These are phyloP conservation scores for Prorops nasuta DNA, from an alignment of 1,140 invertebrate genomes.

Conservation along the genomic window DNA sequence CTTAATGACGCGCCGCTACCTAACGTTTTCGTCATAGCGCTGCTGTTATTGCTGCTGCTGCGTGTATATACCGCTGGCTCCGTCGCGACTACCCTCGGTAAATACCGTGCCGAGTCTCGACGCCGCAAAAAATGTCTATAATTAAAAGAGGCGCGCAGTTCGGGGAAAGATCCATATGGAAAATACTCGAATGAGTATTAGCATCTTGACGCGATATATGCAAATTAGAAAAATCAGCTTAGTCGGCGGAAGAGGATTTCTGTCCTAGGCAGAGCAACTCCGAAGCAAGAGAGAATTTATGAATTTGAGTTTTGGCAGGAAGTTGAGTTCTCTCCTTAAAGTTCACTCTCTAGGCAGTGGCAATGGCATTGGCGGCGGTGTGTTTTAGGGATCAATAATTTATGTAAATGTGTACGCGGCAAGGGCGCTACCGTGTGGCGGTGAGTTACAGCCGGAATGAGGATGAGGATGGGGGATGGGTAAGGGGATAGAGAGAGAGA, in stretches of 20 bases:
- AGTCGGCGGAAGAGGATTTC: not conserved
- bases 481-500: conserved; percentile 16
- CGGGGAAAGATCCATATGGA: too few species aligned
- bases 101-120: not conserved
- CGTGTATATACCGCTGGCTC: conserved; percentile 16
- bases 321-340: not conserved
- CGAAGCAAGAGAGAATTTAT: not conserved
- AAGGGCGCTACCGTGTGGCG: conserved; percentile 55
- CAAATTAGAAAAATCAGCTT: too few species aligned
- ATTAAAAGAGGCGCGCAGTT: too few species aligned
- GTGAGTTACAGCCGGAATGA: conserved; percentile 50
- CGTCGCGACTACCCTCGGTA: conserved; percentile 15
- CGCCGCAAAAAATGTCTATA: not conserved
- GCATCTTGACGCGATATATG: too few species aligned
- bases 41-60: too few species aligned
- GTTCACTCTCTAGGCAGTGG: conserved; percentile 32
- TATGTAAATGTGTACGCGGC: conserved; percentile 58
- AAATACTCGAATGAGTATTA: too few species aligned
- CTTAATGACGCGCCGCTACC: conserved; percentile 53
- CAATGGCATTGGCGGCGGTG: conserved; percentile 49
- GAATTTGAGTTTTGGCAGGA: not conserved
- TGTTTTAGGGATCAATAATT: conserved; percentile 58
- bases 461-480: conserved; percentile 3
- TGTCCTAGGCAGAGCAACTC: not conserved
- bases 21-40: conserved; percentile 37